Percentiles rank a stretch among this genome's conserved stretches.
phyloP scores from a whole-genome alignment of 2,113 vertebrate genomes.

The Oxygymnocypris stewartii region DNA sequence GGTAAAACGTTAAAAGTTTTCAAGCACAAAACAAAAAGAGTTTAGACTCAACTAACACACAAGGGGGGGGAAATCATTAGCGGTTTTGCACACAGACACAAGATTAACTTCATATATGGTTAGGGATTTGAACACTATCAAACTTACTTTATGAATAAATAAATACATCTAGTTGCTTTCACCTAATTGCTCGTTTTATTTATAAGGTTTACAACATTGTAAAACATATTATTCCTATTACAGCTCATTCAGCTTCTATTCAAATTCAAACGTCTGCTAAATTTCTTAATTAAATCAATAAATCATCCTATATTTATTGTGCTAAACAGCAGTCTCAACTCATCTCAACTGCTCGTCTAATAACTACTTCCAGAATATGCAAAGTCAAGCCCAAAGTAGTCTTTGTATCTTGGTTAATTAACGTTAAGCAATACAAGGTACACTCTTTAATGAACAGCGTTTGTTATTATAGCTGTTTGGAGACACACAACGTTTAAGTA shows the following conservation, averaged over 20 bases:
- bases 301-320: conserved; percentile 5
- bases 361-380: conserved; percentile 13
- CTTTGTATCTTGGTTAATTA: conserved; percentile 7
- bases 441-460: conserved; percentile 11
- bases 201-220: not conserved
- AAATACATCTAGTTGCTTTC: not conserved
- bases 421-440: not conserved
- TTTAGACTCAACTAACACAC: too few species aligned
- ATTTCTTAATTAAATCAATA: conserved; percentile 29
- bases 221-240: not conserved
- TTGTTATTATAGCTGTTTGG: conserved; percentile 3
- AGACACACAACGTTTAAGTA: not conserved
- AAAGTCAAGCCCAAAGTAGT: conserved; percentile 1
- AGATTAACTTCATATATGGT: not conserved
- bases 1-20: not conserved
- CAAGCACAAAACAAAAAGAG: not conserved
- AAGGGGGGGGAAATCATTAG: too few species aligned
- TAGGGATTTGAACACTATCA: not conserved
- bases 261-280: not conserved
- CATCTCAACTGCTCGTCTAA: conserved; percentile 1
- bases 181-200: not conserved
- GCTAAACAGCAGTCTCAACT: not conserved
- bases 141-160: not conserved
- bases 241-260: not conserved
- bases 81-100: not conserved